Evolutionary conservation across 2,113 vertebrate genomes (phyloP), one percentile per base, ranked within the genome.

Genomic region (Oreotrochilus melanogaster): DNA sequence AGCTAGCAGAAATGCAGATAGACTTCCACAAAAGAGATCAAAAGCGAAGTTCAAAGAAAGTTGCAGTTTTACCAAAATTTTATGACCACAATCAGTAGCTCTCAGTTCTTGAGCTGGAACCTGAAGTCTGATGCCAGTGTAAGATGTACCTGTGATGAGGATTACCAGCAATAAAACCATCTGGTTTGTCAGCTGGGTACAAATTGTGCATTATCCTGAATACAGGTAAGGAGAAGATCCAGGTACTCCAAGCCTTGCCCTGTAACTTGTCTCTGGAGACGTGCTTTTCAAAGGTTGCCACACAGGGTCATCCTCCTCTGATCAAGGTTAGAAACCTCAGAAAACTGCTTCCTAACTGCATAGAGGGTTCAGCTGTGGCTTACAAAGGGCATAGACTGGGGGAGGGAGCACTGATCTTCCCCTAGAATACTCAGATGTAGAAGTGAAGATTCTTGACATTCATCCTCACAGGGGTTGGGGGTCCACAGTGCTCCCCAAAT

Each of bases 351-450:
- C 48, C 43, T 23, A 30, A 53, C 24, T 53, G 30, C 4, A 5
- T 18, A 67, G 14, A n/a, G 23, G 14, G 25, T 42, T 60, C 54
- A 33, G 4, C 7, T 54, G 62, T 21, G 33, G 30, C 15, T 78
- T 57, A 51, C 19, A 39, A 56, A 81, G 54, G 14, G 21, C 33
- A 43, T 53, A 18, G 56, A 19, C 17, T 30, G 23, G 11, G 11
- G 14, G 7, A 0, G 1, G 21, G 11, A 56, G 51, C 24, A 39
- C 2, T 31, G 17, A 76, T 12, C 17, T 27, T 50, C 31, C 10
- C 15, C 1, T 1, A 74, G 23, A 16, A 12, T 25, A n/a, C 5
- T 12, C 50, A 43, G 17, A 88, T 33, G 10, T 23, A 23, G 30
- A 58, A 48, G 9, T 8, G 10, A 25, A 54, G 79, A 86, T 54